A percentile compares a stretch with the other conserved stretches of the same genome.
Conservation (phyloP, 92 coral and sea anemone species). For the Paramuricea clavata region DNA sequence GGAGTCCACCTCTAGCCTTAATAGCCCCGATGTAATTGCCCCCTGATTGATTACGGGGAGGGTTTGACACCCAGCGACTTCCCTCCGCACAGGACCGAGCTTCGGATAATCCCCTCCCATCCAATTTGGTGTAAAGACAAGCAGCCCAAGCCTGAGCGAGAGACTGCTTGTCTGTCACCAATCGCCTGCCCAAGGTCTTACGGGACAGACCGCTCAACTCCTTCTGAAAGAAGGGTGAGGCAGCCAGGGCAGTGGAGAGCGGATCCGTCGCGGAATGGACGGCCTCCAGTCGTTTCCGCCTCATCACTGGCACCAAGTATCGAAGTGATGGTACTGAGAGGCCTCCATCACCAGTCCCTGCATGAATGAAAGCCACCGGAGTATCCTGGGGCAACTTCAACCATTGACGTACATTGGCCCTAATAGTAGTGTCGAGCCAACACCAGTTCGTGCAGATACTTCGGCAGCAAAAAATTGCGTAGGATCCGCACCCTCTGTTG, state of each 20-base stretch:
- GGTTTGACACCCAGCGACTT: constrained; percentile 28
- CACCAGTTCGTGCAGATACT: constrained; percentile 26
- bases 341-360: neutral
- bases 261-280: constrained; percentile 1
- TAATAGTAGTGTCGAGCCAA: constrained; percentile 37
- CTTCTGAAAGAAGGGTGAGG: neutral
- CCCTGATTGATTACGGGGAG: constrained; percentile 18
- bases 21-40: constrained; percentile 32
- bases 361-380: constrained; percentile 24
- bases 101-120: constrained; percentile 31
- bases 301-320: constrained; percentile 13
- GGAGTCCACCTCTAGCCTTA: constrained; percentile 21
- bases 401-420: constrained; percentile 53
- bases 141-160: too few relatives aligned
- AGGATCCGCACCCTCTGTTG: constrained; percentile 26
- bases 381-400: constrained; percentile 50
- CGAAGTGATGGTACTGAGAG: constrained; percentile 8
- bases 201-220: neutral
- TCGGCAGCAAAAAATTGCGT: constrained; percentile 21
- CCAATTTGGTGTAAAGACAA: too few relatives aligned
- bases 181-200: constrained; percentile 1
- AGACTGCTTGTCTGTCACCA: constrained; percentile 36
- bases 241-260: neutral
- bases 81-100: neutral
- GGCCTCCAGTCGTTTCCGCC: constrained; percentile 16